Percentiles rank a stretch among this genome's conserved stretches.
These are phyloP conservation scores for Petrosia ficiformis DNA, from an alignment of 37 sponge, comb jelly and placozoan species.

Conservation along the genomic window DNA sequence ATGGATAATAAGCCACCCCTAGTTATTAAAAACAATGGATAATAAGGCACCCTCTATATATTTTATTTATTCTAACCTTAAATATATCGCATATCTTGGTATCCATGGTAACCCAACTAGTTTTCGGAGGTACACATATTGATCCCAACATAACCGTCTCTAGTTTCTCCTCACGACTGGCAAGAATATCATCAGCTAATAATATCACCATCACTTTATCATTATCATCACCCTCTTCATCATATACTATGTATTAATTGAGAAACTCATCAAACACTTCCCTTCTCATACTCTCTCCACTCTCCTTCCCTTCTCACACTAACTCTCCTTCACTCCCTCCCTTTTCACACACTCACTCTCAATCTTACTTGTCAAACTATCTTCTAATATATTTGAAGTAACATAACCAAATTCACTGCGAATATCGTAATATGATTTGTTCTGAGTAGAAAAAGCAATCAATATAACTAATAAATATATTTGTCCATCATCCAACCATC, in stretches of 20 bases:
- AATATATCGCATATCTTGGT: slow-evolving; percentile 56
- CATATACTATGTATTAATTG: no score
- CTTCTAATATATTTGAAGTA: no score
- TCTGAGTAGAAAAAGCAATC: no score
- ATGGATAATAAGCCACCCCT: background rate
- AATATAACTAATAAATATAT: no score
- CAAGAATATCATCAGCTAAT: slow-evolving; percentile 1
- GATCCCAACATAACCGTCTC: slow-evolving; percentile 37
- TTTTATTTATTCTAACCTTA: slow-evolving; percentile 13
- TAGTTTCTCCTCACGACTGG: slow-evolving; percentile 2
- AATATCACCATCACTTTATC: slow-evolving; percentile 32
- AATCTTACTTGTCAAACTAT: no score
- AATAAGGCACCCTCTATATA: no score
- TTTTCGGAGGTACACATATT: slow-evolving; percentile 42
- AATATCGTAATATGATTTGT: no score
- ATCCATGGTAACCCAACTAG: slow-evolving; percentile 67
- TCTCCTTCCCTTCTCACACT: background rate
- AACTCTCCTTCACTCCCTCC: background rate
- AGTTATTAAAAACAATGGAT: background rate
- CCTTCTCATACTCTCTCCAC: background rate
- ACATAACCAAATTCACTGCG: no score
- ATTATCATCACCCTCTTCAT: slow-evolving; percentile 35
- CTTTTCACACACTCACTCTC: no score
- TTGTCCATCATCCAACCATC: no score
- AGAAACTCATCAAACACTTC: background rate